These are phyloP conservation scores for Allobates femoralis DNA, from an alignment of 2,797 vertebrate genomes.

Conservation along the genomic window DNA sequence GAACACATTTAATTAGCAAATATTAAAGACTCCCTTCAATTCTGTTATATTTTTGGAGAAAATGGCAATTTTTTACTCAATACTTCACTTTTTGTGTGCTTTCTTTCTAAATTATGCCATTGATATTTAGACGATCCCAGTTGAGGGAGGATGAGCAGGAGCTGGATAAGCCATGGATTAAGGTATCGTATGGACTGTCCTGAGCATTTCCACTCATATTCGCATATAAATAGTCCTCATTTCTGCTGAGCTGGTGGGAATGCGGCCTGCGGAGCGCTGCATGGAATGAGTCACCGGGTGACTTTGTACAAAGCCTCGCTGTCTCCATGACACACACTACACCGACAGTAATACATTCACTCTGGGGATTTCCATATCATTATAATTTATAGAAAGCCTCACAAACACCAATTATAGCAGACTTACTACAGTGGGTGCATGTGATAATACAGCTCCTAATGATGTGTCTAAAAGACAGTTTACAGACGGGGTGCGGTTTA, in stretches of 20 bases:
- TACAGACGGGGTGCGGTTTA: too few relatives aligned
- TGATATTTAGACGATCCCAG: slow-evolving; percentile 10
- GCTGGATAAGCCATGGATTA: slow-evolving; percentile 23
- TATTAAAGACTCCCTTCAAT: too few relatives aligned
- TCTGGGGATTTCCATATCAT: slow-evolving; percentile 12
- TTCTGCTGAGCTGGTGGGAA: slow-evolving; percentile 43
- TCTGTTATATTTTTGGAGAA: too few relatives aligned
- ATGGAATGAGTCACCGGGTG: slow-evolving; percentile 15
- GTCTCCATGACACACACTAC: background rate
- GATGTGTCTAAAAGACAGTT: too few relatives aligned
- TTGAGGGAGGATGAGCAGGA: background rate
- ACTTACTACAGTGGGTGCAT: too few relatives aligned
- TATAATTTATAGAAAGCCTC: background rate
- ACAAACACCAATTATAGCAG: background rate
- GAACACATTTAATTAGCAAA: too few relatives aligned
- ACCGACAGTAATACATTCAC: background rate
- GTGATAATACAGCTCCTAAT: too few relatives aligned
- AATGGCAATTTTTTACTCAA: background rate
- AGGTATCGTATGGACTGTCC: slow-evolving; percentile 43
- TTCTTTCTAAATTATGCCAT: background rate
- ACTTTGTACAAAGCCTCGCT: slow-evolving; percentile 8
- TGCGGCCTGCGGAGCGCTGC: slow-evolving; percentile 10
- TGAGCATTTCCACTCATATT: slow-evolving; percentile 2
- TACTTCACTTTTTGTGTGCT: background rate
- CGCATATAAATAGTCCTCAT: slow-evolving; percentile 46